Base-by-base conservation (phyloP, 2,113 vertebrate genomes). In the Oncorhynchus tshawytscha region DNA sequence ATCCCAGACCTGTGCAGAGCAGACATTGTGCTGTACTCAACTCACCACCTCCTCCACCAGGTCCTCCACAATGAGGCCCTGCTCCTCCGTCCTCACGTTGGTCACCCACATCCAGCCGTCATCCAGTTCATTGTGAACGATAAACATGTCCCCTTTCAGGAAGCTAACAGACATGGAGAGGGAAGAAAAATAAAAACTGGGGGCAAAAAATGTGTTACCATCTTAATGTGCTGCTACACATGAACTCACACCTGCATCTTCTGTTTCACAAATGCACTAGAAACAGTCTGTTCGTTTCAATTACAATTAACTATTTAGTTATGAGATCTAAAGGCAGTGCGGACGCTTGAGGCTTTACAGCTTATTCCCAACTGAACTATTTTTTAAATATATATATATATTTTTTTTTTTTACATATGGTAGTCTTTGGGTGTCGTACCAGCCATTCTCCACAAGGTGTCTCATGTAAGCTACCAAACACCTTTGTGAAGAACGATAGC, bases 51-150 rank as follows among this genome's bases (percentile, higher is more conserved):
- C 97, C 88, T 97, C 96, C 69, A 99, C 96, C 31, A 99, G 90
- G 85, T 99, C 98, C 87, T 98, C 96, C 75, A 99, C 98, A 79
- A 99, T 99, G 83, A 99, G 97, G 76, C 98, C 98, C 88, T 99
- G 96, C 76, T 99, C 98, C 88, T 98, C 97, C 66, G 97, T 99
- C 73, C 98, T 93, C 31, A 99, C 94, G 67, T 99, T 99, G 84
- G 96, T 96, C 82, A 98, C 97, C 98, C 98, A 99, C 96, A 99
- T 97, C 98, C 98, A 99, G 79, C 98, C 97, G 88, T 99, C 98
- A 76, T 99, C 98, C 91, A 98, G 93, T 89, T 98, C 97, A 7
- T 99, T 99, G 91, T 98, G 98, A 91, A 99, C 98, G 91, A 99
- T 99, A 92, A 99, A 99, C 97, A 99, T 99, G 88, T 99, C 98